Conservation (phyloP, 2,888 invertebrate species). For the Empis stercorea region DNA sequence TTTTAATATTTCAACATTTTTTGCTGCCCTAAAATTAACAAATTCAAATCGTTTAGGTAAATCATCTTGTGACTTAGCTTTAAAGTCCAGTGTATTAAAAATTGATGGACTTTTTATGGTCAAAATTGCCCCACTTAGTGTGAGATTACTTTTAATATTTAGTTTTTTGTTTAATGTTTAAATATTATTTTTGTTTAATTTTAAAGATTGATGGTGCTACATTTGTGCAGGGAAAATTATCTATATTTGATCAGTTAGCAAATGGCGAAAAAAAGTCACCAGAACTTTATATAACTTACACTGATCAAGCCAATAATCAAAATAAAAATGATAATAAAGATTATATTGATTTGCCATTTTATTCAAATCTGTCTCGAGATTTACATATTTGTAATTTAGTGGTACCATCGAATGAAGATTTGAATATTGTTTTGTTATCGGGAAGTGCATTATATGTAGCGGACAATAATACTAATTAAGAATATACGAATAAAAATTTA, state of each 20-base stretch:
- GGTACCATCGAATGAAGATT: constrained; percentile 18
- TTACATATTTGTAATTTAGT: constrained; percentile 27
- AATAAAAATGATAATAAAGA: constrained; percentile 4
- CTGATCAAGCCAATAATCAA: constrained; percentile 8
- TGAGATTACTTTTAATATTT: constrained; percentile 14
- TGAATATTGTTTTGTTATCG: constrained; percentile 26
- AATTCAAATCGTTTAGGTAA: constrained; percentile 24
- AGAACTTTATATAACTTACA: constrained; percentile 20
- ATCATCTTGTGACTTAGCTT: constrained; percentile 26
- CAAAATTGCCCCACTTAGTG: constrained; percentile 27
- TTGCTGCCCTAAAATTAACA: constrained; percentile 28
- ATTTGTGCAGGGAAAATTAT: constrained; percentile 19
- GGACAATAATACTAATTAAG: constrained; percentile 10
- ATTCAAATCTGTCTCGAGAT: constrained; percentile 24
- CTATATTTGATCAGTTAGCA: constrained; percentile 12
- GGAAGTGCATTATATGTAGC: constrained; percentile 31
- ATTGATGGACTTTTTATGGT: constrained; percentile 11
- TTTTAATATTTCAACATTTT: constrained; percentile 31
- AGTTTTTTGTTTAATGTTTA: constrained; percentile 1
- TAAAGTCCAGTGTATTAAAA: constrained; percentile 13
- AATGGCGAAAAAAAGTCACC: constrained; percentile 16
- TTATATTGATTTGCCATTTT: constrained; percentile 23
- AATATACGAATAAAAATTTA: too few species aligned
- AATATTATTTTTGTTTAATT: not conserved
- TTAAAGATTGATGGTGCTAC: constrained; percentile 26